phyloP scores from a whole-genome alignment of 2,888 invertebrate species.

The Drosophila paranaensis region DNA sequence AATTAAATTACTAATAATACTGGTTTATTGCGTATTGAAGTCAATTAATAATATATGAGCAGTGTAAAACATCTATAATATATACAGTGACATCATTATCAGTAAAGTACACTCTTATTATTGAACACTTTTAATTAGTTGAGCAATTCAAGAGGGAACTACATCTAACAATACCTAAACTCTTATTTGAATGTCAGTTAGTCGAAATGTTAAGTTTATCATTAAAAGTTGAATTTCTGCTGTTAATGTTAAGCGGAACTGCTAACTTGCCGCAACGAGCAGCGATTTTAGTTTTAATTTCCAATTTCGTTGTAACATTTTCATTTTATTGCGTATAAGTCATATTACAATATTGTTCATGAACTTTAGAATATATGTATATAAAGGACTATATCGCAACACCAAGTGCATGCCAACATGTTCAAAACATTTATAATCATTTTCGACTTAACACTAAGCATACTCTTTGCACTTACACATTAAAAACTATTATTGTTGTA shows the following conservation, averaged over 20 bases:
- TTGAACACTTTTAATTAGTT: too few relatives aligned
- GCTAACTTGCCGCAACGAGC: not conserved
- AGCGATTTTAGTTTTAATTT: not conserved
- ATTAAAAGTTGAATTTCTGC: not conserved
- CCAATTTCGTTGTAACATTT: slow-evolving; percentile 51
- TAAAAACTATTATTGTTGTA: slow-evolving; percentile 52
- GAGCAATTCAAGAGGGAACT: too few relatives aligned
- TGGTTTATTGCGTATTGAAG: too few relatives aligned
- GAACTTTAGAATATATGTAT: slow-evolving; percentile 59
- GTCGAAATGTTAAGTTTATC: not conserved
- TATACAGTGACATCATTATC: too few relatives aligned
- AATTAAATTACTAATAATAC: too few relatives aligned
- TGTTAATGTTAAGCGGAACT: not conserved
- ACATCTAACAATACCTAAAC: too few relatives aligned
- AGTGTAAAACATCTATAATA: too few relatives aligned
- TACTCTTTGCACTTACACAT: slow-evolving; percentile 52
- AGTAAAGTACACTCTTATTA: too few relatives aligned
- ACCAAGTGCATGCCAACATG: slow-evolving; percentile 69
- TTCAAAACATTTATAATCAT: slow-evolving; percentile 68
- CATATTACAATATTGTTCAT: slow-evolving; percentile 64
- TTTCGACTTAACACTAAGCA: slow-evolving; percentile 52
- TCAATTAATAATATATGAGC: too few relatives aligned
- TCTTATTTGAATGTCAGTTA: not conserved
- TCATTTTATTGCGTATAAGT: slow-evolving; percentile 64
- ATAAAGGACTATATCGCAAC: slow-evolving; percentile 62